Percentiles rank a stretch among this genome's conserved stretches.
phyloP scores from a whole-genome alignment of 2,113 vertebrate species.

The Pardalotus punctatus region DNA sequence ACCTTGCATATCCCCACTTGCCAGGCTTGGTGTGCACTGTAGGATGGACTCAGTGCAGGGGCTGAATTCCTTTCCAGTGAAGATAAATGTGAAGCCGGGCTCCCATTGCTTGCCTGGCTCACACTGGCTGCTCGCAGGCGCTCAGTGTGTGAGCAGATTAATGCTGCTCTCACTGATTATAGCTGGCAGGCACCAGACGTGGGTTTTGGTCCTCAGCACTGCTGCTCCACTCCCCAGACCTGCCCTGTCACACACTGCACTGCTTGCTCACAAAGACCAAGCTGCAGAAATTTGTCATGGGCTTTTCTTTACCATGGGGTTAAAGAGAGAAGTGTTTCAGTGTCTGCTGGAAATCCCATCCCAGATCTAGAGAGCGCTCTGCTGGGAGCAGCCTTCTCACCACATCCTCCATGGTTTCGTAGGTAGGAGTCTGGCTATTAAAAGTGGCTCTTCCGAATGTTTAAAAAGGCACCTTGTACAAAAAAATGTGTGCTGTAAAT shows the following conservation, averaged over 20 bases:
- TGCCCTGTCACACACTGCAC: not conserved
- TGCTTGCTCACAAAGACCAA: not conserved
- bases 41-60: not conserved
- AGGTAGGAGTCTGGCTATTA: not conserved
- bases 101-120: not conserved
- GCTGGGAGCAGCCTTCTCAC: not conserved
- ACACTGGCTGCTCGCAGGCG: fast-evolving
- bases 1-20: not conserved
- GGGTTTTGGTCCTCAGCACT: not conserved
- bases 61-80: not conserved
- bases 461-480: not conserved
- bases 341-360: not conserved
- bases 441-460: not conserved
- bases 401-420: not conserved
- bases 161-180: not conserved
- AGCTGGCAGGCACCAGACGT: not conserved
- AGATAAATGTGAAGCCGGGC: not conserved
- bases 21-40: not conserved
- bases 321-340: not conserved
- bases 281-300: not conserved
- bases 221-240: not conserved
- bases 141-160: not conserved
- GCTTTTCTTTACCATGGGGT: not conserved
- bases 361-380: not conserved
- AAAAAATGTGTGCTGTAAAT: not conserved